A percentile compares a stretch with the other conserved stretches of the same genome.
These are phyloP conservation scores for Puma concolor DNA, from an alignment of 2,113 vertebrate genomes.

Conservation along the genomic window DNA sequence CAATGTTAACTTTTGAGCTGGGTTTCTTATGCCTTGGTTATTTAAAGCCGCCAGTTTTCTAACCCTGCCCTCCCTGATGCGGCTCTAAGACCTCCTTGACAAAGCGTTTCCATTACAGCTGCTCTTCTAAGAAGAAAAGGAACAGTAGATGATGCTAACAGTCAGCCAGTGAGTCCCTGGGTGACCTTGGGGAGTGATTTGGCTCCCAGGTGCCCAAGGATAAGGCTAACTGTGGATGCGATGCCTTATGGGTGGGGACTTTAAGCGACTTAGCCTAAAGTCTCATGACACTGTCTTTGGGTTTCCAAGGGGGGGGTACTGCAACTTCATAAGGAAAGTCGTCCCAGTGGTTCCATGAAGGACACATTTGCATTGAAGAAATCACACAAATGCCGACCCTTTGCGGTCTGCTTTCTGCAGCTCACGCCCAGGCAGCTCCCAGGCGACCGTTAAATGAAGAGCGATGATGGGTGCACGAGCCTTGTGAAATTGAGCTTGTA, in stretches of 20 bases:
- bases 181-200: neutral
- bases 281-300: neutral
- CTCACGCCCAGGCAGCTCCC: neutral
- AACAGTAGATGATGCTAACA: neutral
- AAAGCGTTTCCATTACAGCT: neutral
- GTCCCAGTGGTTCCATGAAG: neutral
- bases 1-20: neutral
- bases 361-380: neutral
- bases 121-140: neutral
- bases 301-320: neutral
- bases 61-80: neutral
- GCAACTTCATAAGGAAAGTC: neutral
- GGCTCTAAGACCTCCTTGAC: neutral
- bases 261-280: neutral
- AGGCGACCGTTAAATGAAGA: neutral
- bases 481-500: neutral
- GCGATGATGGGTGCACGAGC: rapidly evolving
- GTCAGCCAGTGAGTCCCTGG: neutral
- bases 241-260: neutral
- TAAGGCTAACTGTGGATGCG: neutral
- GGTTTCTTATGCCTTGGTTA: neutral
- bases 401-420: neutral
- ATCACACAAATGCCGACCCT: neutral
- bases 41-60: neutral
- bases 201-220: neutral